phyloP scores from a whole-genome alignment of 1,140 invertebrate genomes.

The Nymphalis io region DNA sequence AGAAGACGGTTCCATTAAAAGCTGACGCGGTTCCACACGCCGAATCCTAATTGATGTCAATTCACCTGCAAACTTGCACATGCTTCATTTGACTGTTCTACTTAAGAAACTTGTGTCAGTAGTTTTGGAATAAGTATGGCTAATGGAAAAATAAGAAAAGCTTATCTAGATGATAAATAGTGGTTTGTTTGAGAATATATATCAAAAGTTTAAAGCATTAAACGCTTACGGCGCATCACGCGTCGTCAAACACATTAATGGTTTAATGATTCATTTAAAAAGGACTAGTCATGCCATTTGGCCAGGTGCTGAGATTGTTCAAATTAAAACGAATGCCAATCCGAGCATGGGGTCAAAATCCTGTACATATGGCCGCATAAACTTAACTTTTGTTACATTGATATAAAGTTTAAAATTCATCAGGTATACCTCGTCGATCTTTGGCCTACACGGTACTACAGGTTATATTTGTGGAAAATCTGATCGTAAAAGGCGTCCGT shows the following conservation, averaged over 20 bases:
- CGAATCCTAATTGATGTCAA: slow-evolving; percentile 25
- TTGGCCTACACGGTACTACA: slow-evolving; percentile 2
- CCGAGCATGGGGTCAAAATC: slow-evolving; percentile 37
- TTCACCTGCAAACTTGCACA: slow-evolving; percentile 15
- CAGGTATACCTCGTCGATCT: background rate
- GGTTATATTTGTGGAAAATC: slow-evolving; percentile 34
- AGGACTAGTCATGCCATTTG: slow-evolving; percentile 36
- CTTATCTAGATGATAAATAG: too few relatives aligned
- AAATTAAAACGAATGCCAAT: slow-evolving; percentile 38
- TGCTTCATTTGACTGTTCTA: background rate
- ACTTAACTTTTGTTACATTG: background rate
- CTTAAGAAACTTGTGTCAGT: background rate
- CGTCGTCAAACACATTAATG: slow-evolving; percentile 36
- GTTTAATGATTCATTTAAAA: slow-evolving; percentile 38
- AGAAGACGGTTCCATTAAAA: slow-evolving; percentile 33
- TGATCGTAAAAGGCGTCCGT: slow-evolving; percentile 40
- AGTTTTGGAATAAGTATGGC: background rate
- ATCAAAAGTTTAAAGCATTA: background rate
- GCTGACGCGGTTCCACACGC: slow-evolving; percentile 16
- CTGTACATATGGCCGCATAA: slow-evolving; percentile 19
- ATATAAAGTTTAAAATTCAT: slow-evolving; percentile 3
- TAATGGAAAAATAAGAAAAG: too few relatives aligned
- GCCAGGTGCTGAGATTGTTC: slow-evolving; percentile 36
- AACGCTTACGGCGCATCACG: slow-evolving; percentile 29
- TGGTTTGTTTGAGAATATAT: background rate